phyloP scores from a whole-genome alignment of 2,888 invertebrate species.

The Temnothorax ravouxi region DNA sequence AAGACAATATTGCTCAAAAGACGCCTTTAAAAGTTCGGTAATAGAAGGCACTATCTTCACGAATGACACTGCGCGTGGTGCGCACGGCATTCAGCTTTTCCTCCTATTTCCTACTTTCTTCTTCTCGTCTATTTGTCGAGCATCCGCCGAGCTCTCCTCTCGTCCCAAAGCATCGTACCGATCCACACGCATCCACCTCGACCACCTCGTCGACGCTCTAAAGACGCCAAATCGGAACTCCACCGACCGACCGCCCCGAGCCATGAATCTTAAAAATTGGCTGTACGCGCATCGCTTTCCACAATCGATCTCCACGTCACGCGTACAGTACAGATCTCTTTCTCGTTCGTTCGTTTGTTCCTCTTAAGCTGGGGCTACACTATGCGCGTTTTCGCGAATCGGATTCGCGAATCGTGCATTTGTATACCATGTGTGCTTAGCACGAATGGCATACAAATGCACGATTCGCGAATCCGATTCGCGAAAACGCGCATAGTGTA shows the following conservation, averaged over 20 bases:
- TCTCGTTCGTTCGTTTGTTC: neutral
- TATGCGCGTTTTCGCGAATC: too few relatives aligned
- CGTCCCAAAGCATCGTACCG: neutral
- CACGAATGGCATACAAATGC: too few relatives aligned
- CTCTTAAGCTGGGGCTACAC: too few relatives aligned
- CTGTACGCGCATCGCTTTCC: conserved; percentile 23
- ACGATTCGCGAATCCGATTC: too few relatives aligned
- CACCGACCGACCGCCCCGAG: conserved; percentile 49
- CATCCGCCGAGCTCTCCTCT: conserved; percentile 2
- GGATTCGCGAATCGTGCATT: too few relatives aligned
- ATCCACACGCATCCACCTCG: conserved; percentile 26
- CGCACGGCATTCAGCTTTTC: conserved; percentile 25
- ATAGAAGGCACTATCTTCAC: conserved; percentile 69
- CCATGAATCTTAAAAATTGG: conserved; percentile 61
- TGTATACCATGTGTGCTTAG: too few relatives aligned
- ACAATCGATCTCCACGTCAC: conserved; percentile 37
- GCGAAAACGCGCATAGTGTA: too few relatives aligned
- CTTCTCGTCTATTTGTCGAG: conserved; percentile 9
- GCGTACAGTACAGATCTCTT: neutral
- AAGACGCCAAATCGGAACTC: conserved; percentile 60
- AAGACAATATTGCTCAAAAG: conserved; percentile 78
- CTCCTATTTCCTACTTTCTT: neutral
- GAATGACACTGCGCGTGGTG: conserved; percentile 42
- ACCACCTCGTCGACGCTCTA: conserved; percentile 26
- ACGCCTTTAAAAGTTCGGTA: conserved; percentile 79